These are phyloP conservation scores for Periphyllus acericola DNA, from an alignment of 2,888 invertebrate species.

Conservation along the genomic window DNA sequence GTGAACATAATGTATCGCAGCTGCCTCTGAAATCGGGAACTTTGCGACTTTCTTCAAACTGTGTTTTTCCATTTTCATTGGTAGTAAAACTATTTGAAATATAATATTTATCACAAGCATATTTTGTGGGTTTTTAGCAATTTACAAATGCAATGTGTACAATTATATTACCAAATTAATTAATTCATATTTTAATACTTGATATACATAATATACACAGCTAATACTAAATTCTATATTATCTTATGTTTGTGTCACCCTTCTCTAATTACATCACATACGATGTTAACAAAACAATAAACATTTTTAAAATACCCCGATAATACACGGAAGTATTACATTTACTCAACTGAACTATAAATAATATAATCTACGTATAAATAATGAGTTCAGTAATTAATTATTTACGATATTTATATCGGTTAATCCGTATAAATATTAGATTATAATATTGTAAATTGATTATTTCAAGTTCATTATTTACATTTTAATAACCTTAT, in stretches of 20 bases:
- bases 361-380: too few relatives aligned
- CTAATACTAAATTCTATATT: too few relatives aligned
- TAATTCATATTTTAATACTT: too few relatives aligned
- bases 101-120: not conserved
- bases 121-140: not conserved
- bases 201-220: too few relatives aligned
- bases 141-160: not conserved
- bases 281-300: too few relatives aligned
- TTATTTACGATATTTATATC: too few relatives aligned
- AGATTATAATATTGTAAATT: not conserved
- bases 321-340: too few relatives aligned
- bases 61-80: slow-evolving; percentile 20
- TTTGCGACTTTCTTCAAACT: slow-evolving; percentile 28
- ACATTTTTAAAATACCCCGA: too few relatives aligned
- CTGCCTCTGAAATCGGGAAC: slow-evolving; percentile 54
- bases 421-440: not conserved
- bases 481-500: not conserved
- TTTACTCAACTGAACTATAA: too few relatives aligned
- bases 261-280: too few relatives aligned
- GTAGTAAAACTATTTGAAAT: not conserved
- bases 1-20: slow-evolving; percentile 48
- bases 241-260: too few relatives aligned
- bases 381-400: too few relatives aligned
- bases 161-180: not conserved
- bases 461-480: not conserved